Percentiles rank a stretch among this genome's conserved stretches.
Evolutionary conservation across 92 coral and sea anemone genomes (phyloP).

Genomic region (Epizoanthus fatuus): DNA sequence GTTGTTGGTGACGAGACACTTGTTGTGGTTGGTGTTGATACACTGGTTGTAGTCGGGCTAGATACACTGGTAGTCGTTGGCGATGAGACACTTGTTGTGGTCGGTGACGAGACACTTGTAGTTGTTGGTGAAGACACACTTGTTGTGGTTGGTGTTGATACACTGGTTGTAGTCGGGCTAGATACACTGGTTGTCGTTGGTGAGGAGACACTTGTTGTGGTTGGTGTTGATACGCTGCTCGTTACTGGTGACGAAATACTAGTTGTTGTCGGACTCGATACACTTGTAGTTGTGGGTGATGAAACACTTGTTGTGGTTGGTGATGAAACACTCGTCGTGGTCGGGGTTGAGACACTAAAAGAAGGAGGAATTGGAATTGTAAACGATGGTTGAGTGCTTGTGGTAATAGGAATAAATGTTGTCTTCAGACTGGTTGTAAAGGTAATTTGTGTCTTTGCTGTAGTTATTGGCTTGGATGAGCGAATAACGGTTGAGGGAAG

Average conservation of each 20-base stretch:
- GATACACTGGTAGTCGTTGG: conserved; percentile 33
- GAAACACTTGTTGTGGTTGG: conserved; percentile 7
- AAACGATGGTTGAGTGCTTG: too few relatives aligned
- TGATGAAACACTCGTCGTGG: conserved; percentile 38
- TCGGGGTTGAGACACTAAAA: conserved; percentile 44
- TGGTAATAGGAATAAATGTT: too few relatives aligned
- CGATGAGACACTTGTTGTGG: too few relatives aligned
- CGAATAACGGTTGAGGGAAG: too few relatives aligned
- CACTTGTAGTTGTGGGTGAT: conserved; percentile 4
- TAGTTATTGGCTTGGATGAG: too few relatives aligned
- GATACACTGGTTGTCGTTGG: background rate
- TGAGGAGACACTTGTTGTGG: conserved; percentile 13
- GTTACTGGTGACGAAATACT: background rate
- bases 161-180: conserved; percentile 22
- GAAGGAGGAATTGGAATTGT: too few relatives aligned
- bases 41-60: background rate
- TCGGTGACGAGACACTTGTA: too few relatives aligned
- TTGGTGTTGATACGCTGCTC: conserved; percentile 1
- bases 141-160: background rate
- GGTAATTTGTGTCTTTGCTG: too few relatives aligned
- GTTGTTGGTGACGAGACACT: background rate
- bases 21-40: background rate
- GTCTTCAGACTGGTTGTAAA: too few relatives aligned
- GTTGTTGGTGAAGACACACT: too few relatives aligned
- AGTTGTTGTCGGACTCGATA: conserved; percentile 32